A percentile compares a stretch with the other conserved stretches of the same genome.
These are phyloP conservation scores for Crocidura indochinensis DNA, from an alignment of 2,797 vertebrate genomes.

Conservation along the genomic window DNA sequence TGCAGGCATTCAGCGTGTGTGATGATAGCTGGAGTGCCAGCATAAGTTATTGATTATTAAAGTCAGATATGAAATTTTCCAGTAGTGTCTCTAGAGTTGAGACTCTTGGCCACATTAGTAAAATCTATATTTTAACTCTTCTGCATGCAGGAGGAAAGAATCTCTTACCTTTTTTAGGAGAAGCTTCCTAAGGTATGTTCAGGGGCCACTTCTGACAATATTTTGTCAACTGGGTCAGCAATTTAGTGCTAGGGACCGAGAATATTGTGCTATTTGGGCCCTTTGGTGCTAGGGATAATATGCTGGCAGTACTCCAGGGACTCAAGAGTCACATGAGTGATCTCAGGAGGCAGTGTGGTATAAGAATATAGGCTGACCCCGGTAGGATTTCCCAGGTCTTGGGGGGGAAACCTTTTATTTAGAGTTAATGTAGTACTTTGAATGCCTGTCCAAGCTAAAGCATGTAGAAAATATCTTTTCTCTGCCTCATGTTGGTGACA, in stretches of 20 bases:
- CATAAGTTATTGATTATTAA: slow-evolving; percentile 84
- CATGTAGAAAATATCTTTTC: not conserved
- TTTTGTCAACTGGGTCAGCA: no score
- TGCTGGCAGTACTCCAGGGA: no score
- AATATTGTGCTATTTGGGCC: no score
- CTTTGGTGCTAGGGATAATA: no score
- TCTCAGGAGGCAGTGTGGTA: not conserved
- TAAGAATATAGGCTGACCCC: no score
- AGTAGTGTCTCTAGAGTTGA: slow-evolving; percentile 64
- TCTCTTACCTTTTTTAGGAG: no score
- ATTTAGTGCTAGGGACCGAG: no score
- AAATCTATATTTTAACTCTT: slow-evolving; percentile 27
- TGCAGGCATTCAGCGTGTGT: slow-evolving; percentile 69
- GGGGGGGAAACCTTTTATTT: no score
- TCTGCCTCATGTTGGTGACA: not conserved
- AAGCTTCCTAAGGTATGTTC: no score
- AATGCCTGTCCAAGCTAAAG: not conserved
- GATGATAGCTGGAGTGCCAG: slow-evolving; percentile 82
- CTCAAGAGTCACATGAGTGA: no score
- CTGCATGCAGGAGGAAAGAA: not conserved
- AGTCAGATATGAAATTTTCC: slow-evolving; percentile 82
- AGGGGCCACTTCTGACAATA: no score
- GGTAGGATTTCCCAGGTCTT: no score
- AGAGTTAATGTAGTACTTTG: not conserved
- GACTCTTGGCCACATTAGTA: slow-evolving; percentile 54